Evolutionary conservation across 2,113 vertebrate species (phyloP), one percentile per base, ranked within the genome.

Genomic region (Polypterus senegalus): DNA sequence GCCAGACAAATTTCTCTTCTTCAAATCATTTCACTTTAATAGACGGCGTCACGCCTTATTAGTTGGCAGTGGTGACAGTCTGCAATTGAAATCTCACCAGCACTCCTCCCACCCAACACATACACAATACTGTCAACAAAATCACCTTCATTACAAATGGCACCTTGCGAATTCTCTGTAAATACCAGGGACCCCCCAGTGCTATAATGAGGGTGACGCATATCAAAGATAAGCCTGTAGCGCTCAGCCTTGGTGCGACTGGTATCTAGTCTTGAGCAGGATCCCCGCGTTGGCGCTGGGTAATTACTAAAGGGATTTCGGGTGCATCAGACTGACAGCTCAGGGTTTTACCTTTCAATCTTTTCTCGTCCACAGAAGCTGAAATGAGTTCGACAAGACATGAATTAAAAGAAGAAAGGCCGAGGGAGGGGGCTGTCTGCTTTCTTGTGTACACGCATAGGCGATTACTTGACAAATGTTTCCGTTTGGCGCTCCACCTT

Each of bases 161-260:
- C 4, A 3, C 43, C 51, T 62, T 27, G 46, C 27, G 54, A 62
- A 62, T 46, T 54, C 61, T 7, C 61, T 54, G 61, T 49, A 52
- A 54, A 46, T n/a, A 46, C 45, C 49, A 7, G 27, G 5, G 61
- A 9, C 51, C 61, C 52, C 49, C 61, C 5, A 54, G 51, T 27
- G 51, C 9, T 62, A 62, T 62, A 61, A 61, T 61, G 51, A 62
- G 61, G 61, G 49, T 54, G 61, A 62, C n/a, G 49, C 54, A 9
- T 8, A 54, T 62, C 60, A 46, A 45, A 7, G 46, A 62, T 62
- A 54, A 62, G 61, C 46, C 11, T n/a, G 9, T 7, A 53, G 9
- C 27, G 27, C 44, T 10, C 48, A 62, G 6, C 45, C 44, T 52
- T 11, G 4, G 61, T 43, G 44, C 49, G 43, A 7, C 11, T 7